Evolutionary conservation across 2,113 vertebrate species (phyloP).

Genomic region (Neodontobutis hainanensis): DNA sequence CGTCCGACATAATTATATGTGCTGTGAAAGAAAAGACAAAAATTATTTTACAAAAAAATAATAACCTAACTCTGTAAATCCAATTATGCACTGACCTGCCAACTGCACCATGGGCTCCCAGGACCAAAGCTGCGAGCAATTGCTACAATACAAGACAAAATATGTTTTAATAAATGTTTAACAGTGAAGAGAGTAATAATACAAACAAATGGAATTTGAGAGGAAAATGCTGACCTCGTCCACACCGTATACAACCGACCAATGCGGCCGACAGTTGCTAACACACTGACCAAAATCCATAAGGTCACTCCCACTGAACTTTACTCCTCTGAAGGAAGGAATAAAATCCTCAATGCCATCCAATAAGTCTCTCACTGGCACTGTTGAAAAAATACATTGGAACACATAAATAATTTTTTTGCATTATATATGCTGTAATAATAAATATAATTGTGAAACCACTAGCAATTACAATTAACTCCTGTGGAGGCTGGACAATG

Average conservation of each 20-base stretch:
- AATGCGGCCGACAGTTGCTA: conserved; percentile 64
- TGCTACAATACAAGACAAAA: conserved; percentile 78
- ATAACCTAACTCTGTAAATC: background rate
- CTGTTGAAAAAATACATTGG: conserved; percentile 70
- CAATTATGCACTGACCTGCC: conserved; percentile 83
- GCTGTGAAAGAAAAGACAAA: conserved; percentile 68
- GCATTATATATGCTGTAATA: too few species aligned
- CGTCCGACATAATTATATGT: conserved; percentile 92
- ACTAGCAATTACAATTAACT: conserved; percentile 83
- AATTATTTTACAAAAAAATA: background rate
- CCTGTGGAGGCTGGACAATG: conserved; percentile 89
- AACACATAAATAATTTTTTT: background rate
- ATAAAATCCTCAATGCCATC: conserved; percentile 84
- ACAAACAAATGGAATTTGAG: background rate
- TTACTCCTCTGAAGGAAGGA: conserved; percentile 90
- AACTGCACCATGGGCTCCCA: conserved; percentile 90
- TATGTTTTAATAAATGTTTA: conserved; percentile 2
- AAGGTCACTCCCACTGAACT: conserved; percentile 87
- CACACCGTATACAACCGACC: conserved; percentile 86
- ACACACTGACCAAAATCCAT: conserved; percentile 91
- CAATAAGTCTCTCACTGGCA: conserved; percentile 83
- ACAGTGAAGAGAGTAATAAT: background rate
- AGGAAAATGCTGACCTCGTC: conserved; percentile 85
- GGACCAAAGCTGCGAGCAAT: conserved; percentile 83
- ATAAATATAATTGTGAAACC: background rate